Conservation (phyloP, 2,888 invertebrate genomes). For the Fabriciana adippe region DNA sequence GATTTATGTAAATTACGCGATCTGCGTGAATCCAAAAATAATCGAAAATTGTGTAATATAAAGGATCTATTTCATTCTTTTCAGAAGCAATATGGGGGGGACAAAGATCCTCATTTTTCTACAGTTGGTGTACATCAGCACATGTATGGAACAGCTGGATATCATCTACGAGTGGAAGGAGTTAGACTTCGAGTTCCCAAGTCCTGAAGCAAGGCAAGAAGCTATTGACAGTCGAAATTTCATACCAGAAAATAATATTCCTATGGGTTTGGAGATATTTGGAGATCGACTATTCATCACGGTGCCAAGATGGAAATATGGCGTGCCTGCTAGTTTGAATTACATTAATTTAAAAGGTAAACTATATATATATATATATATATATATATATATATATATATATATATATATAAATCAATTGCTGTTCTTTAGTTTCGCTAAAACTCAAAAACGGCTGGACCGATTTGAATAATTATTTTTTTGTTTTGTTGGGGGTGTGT, state of each 20-base stretch:
- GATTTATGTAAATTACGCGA: too few relatives aligned
- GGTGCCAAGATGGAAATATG: constrained; percentile 88
- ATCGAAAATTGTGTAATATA: background rate
- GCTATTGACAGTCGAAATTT: constrained; percentile 84
- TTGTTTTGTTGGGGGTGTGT: too few relatives aligned
- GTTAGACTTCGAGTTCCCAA: constrained; percentile 86
- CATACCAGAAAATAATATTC: constrained; percentile 87
- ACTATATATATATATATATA: too few relatives aligned
- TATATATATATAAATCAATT: too few relatives aligned
- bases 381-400: too few relatives aligned
- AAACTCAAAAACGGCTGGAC: too few relatives aligned
- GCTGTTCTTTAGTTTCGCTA: too few relatives aligned
- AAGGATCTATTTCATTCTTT: constrained; percentile 22
- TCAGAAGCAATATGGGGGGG: constrained; percentile 64
- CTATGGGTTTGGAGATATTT: constrained; percentile 88
- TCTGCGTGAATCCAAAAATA: background rate
- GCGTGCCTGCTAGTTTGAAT: constrained; percentile 88
- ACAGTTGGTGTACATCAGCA: constrained; percentile 62
- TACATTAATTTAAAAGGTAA: constrained; percentile 88
- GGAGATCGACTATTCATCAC: constrained; percentile 87
- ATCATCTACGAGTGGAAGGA: constrained; percentile 88
- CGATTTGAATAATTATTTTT: too few relatives aligned
- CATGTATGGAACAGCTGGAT: constrained; percentile 85
- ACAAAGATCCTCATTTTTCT: constrained; percentile 60
- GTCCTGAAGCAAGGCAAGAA: constrained; percentile 77